A percentile compares a stretch with the other conserved stretches of the same genome.
These are phyloP conservation scores for Brachylomia viminalis DNA, from an alignment of 2,888 invertebrate species.

Conservation along the genomic window DNA sequence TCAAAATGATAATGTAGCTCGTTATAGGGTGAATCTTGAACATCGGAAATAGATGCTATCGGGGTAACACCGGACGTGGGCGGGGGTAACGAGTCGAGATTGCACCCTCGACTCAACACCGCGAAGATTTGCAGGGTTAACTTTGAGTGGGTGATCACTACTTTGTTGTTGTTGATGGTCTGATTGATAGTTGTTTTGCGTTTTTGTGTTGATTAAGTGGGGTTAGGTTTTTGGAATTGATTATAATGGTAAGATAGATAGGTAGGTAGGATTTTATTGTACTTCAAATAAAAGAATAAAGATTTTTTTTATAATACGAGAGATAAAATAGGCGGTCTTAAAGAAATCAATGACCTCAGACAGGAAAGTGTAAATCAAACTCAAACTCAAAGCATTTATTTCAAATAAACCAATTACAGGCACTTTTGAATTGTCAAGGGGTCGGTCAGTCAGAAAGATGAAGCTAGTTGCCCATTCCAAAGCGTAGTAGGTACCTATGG, in stretches of 20 bases:
- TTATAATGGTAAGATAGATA: not conserved
- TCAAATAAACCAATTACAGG: too few species aligned
- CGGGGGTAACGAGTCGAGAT: constrained; percentile 80
- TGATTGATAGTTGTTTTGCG: constrained; percentile 35
- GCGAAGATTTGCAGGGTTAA: constrained; percentile 66
- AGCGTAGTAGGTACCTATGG: too few species aligned
- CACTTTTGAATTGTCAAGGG: too few species aligned
- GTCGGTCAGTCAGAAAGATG: too few species aligned
- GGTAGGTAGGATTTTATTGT: not conserved
- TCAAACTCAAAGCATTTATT: too few species aligned
- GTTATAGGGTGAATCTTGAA: constrained; percentile 75
- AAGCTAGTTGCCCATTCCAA: too few species aligned
- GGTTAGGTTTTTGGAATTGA: constrained; percentile 6
- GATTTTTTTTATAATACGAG: not conserved
- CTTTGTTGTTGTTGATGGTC: constrained; percentile 39
- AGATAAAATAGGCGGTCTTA: not conserved
- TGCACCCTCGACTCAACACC: constrained; percentile 68
- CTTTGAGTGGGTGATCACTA: constrained; percentile 58
- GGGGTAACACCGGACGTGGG: constrained; percentile 75
- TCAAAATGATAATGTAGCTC: constrained; percentile 76
- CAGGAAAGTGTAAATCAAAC: not conserved
- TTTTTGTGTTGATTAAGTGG: constrained; percentile 22
- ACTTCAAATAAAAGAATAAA: not conserved
- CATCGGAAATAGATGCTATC: constrained; percentile 76
- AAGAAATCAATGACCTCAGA: not conserved